Percentiles rank a stretch among this genome's conserved stretches.
Conservation (phyloP, 2,113 vertebrate genomes). For the Aegithalos caudatus region DNA sequence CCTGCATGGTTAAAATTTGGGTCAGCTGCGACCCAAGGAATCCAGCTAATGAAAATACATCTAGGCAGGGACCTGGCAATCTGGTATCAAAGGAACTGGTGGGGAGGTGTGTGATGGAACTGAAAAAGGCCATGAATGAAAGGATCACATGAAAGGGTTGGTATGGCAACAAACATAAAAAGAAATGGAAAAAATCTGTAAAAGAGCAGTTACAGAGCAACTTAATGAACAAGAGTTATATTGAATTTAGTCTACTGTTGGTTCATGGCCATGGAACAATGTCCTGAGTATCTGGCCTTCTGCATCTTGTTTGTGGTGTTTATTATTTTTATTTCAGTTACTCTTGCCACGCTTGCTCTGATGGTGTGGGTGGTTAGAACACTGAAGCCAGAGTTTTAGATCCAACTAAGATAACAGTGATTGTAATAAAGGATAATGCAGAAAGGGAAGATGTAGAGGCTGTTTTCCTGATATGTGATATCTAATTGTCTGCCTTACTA, state of each 20-base stretch:
- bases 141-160: background rate
- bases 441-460: background rate
- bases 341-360: background rate
- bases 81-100: background rate
- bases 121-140: background rate
- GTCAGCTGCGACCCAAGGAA: background rate
- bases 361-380: background rate
- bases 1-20: background rate
- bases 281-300: background rate
- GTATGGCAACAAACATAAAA: background rate
- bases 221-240: background rate
- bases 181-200: background rate
- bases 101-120: background rate
- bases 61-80: background rate
- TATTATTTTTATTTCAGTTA: background rate
- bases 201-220: background rate
- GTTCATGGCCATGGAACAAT: background rate
- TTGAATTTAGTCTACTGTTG: background rate
- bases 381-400: background rate
- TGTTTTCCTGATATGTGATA: background rate
- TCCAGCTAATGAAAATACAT: background rate
- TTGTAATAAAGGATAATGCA: background rate
- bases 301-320: background rate
- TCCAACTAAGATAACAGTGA: background rate
- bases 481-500: background rate